Percentiles rank a stretch among this genome's conserved stretches.
Conservation (phyloP, 2,888 invertebrate genomes). For the Petrophora chlorosata region DNA sequence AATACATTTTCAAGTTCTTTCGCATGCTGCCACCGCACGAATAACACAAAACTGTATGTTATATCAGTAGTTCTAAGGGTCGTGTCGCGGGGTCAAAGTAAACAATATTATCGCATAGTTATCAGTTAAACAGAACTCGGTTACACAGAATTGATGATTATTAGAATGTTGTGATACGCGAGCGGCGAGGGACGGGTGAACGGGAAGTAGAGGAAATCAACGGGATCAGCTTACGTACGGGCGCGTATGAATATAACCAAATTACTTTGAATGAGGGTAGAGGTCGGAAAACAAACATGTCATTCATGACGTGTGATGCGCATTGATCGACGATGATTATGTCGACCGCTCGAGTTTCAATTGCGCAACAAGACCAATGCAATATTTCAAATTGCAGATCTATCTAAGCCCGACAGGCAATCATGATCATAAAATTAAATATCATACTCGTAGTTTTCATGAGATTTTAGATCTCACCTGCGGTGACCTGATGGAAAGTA, state of each 20-base stretch:
- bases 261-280: constrained; percentile 16
- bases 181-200: constrained; percentile 25
- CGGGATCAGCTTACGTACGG: constrained; percentile 24
- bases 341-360: too few species aligned
- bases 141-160: constrained; percentile 20
- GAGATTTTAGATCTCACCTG: too few species aligned
- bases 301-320: neutral
- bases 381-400: too few species aligned
- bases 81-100: constrained; percentile 68
- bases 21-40: constrained; percentile 55
- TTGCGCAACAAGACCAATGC: too few species aligned
- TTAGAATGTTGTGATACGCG: constrained; percentile 30
- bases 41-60: constrained; percentile 48
- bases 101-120: constrained; percentile 70
- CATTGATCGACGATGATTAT: too few species aligned
- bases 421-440: too few species aligned
- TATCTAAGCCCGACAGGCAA: too few species aligned
- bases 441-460: too few species aligned
- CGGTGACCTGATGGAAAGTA: too few species aligned
- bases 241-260: neutral
- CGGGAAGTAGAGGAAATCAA: constrained; percentile 29
- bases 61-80: constrained; percentile 65
- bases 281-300: constrained; percentile 3
- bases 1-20: constrained; percentile 40
- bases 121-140: constrained; percentile 55